A percentile compares a stretch with the other conserved stretches of the same genome.
Evolutionary conservation across 2,113 vertebrate genomes (phyloP).

Genomic region (Prunella himalayana): DNA sequence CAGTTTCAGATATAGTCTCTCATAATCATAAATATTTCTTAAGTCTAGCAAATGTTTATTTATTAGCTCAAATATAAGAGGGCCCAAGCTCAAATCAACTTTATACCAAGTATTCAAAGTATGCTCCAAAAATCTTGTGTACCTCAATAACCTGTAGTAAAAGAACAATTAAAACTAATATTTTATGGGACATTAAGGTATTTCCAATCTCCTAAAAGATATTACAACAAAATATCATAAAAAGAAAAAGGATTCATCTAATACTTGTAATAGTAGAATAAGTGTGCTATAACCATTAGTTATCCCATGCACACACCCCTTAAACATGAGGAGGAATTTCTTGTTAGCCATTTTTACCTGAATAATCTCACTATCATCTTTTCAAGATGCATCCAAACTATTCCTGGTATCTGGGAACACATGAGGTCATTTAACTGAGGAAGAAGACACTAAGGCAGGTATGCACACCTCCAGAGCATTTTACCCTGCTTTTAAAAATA

Average conservation of each 20-base stretch:
- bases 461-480: neutral
- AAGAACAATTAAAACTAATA: neutral
- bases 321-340: neutral
- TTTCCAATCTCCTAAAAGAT: neutral
- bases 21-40: neutral
- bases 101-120: neutral
- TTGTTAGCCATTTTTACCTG: neutral
- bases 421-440: neutral
- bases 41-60: neutral
- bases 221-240: neutral
- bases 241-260: neutral
- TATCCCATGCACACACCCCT: neutral
- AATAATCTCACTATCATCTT: neutral
- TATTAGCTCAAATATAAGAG: neutral
- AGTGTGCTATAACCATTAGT: neutral
- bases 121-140: neutral
- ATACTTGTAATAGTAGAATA: neutral
- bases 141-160: neutral
- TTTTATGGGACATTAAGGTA: neutral
- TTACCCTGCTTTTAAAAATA: neutral
- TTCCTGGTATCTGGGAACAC: neutral
- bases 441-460: neutral
- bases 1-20: neutral
- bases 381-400: neutral
- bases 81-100: neutral